Evolutionary conservation across 1,140 invertebrate genomes (phyloP).

Genomic region (Capitella teleta): DNA sequence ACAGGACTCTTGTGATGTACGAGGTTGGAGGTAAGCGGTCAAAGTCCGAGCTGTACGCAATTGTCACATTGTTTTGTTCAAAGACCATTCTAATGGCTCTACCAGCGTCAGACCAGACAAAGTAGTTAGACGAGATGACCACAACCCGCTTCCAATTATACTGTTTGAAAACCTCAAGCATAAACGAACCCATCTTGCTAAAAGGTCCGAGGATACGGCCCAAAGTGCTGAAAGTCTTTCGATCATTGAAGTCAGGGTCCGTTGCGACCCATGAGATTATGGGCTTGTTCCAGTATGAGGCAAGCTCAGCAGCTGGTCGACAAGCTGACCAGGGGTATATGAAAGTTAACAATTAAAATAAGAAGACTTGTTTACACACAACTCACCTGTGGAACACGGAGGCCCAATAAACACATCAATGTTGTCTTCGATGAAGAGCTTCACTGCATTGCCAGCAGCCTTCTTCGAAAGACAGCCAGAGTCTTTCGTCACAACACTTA

Average conservation of each 20-base stretch:
- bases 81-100: not conserved
- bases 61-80: not conserved
- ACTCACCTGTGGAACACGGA: conserved; percentile 7
- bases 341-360: not conserved
- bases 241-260: conserved; percentile 10
- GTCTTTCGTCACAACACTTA: conserved; percentile 10
- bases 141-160: conserved; percentile 3
- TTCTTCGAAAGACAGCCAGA: conserved; percentile 10
- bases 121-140: conserved; percentile 1
- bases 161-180: conserved; percentile 7
- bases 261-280: conserved; percentile 13
- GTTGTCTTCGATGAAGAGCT: conserved; percentile 8
- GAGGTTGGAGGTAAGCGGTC: not conserved
- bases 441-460: conserved; percentile 6
- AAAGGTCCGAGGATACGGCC: conserved; percentile 10
- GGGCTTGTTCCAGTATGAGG: conserved; percentile 14
- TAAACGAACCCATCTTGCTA: conserved; percentile 10
- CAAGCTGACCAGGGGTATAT: conserved; percentile 5
- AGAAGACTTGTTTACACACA: not conserved
- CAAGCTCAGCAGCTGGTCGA: conserved; percentile 10
- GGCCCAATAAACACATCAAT: conserved; percentile 14
- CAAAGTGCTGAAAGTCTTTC: conserved; percentile 6
- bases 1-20: not conserved
- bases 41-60: not conserved
- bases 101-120: not conserved